A percentile compares a stretch with the other conserved stretches of the same genome.
Conservation (phyloP, 2,113 vertebrate species). For the Malurus alboscapulatus region DNA sequence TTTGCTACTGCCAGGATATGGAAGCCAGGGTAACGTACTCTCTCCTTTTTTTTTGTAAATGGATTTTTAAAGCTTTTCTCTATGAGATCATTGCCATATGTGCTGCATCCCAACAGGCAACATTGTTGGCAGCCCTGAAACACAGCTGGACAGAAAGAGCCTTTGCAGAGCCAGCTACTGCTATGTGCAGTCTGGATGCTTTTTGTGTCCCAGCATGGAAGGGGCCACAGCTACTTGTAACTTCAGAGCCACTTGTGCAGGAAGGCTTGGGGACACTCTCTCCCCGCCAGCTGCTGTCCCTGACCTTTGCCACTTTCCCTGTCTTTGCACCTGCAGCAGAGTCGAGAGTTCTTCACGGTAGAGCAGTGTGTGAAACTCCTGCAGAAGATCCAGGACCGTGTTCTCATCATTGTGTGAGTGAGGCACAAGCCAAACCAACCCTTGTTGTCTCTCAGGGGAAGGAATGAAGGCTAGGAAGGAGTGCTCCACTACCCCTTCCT, state of each 20-base stretch:
- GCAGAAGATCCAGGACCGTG: conserved; percentile 69
- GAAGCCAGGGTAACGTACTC: neutral
- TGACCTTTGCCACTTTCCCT: neutral
- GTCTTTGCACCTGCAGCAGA: conserved; percentile 69
- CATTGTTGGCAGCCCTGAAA: conserved; percentile 20
- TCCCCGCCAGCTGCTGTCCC: neutral
- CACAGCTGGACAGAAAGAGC: conserved; percentile 19
- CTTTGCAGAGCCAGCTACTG: conserved; percentile 16
- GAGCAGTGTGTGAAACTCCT: conserved; percentile 67
- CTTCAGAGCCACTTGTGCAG: neutral
- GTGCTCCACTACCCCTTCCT: neutral
- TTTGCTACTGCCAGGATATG: neutral
- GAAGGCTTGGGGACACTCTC: neutral
- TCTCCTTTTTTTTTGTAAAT: conserved; percentile 15
- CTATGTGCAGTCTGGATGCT: neutral
- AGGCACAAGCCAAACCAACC: neutral
- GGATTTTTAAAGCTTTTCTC: conserved; percentile 35
- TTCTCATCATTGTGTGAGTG: conserved; percentile 83
- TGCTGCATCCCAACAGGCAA: conserved; percentile 29
- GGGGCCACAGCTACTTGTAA: neutral
- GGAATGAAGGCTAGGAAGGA: neutral
- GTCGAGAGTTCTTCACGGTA: conserved; percentile 25
- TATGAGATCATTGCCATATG: conserved; percentile 34
- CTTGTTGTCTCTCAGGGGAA: neutral
- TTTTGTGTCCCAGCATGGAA: neutral